Percentiles rank a stretch among this genome's conserved stretches.
These are phyloP conservation scores for Dynastes tityus DNA, from an alignment of 2,888 invertebrate genomes.

Conservation along the genomic window DNA sequence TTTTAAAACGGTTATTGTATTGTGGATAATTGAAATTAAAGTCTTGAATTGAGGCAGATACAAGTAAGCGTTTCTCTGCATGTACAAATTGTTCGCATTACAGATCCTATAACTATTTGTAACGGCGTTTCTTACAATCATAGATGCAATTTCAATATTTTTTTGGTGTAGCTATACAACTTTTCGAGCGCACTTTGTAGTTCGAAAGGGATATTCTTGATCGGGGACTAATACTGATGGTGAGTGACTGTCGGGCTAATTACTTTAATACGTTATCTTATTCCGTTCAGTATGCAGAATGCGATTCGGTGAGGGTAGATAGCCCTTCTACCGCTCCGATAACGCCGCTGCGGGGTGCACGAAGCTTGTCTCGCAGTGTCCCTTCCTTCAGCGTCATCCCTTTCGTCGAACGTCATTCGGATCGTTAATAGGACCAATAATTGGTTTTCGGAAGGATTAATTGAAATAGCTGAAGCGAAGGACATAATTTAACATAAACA, in stretches of 20 bases:
- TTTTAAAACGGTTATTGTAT: no score
- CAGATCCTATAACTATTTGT: no score
- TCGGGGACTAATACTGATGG: not conserved
- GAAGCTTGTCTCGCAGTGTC: not conserved
- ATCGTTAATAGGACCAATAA: constrained; percentile 12
- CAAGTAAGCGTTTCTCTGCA: no score
- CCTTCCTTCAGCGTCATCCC: not conserved
- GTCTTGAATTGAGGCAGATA: no score
- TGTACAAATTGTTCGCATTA: no score
- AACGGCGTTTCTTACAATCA: no score
- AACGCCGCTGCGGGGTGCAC: not conserved
- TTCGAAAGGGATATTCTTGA: not conserved
- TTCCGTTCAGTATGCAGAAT: constrained; percentile 17
- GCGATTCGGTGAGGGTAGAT: not conserved
- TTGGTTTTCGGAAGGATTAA: constrained; percentile 31
- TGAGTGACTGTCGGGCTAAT: constrained; percentile 28
- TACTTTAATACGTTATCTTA: constrained; percentile 36
- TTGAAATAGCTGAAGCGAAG: constrained; percentile 9
- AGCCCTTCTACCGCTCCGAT: not conserved
- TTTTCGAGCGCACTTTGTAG: not conserved
- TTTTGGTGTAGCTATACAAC: no score
- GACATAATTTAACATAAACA: constrained; percentile 4
- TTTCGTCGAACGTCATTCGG: constrained; percentile 32
- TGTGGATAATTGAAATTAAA: no score
- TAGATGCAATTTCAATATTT: no score